Evolutionary conservation across 2,113 vertebrate species (phyloP), one percentile per base, ranked within the genome.

Genomic region (Neodon shergylaensis): DNA sequence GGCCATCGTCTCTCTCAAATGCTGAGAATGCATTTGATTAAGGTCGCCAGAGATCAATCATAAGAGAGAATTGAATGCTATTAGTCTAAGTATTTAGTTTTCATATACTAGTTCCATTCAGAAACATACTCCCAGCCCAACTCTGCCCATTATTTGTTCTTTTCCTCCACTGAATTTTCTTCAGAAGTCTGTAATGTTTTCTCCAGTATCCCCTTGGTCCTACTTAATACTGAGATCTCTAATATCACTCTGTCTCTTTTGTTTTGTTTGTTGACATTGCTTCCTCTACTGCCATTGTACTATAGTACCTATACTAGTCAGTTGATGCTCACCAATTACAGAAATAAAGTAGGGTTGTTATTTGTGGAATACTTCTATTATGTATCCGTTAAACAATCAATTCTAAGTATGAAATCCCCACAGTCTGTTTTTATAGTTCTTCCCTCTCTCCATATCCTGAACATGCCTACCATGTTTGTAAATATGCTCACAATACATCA

Each of bases 1-100:
- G 36, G 0, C 0, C 72, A 0, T 31, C 21, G 28, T 94, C 10
- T 79, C 0, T 78, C 31, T 52, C n/a, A n/a, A 5, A 17, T 79
- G 14, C 22, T 73, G 26, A 84, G 42, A 68, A 81, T 11, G 65
- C n/a, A 33, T 72, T 87, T 73, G 52, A 10, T 66, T 94, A 44
- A 36, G 33, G 44, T 73, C 39, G n/a, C 36, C 68, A 74, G 1
- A 87, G 36, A 70, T 65, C 28, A 28, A 49, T 76, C 66, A 44
- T 63, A n/a, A 61, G 42, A 84, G 61, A 77, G 24, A 17, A 0
- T n/a, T 10, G 72, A 81, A 24, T 77, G 2, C 77, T 82, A 70
- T 54, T 77, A 86, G 78, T 77, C 39, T 36, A n/a, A 19, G 17
- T 66, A 5, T 54, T 79, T 79, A 63, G 44, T 63, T 49, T 91